Conservation (phyloP, 2,797 vertebrate genomes). For the Tokudaia tokunoshimensis region DNA sequence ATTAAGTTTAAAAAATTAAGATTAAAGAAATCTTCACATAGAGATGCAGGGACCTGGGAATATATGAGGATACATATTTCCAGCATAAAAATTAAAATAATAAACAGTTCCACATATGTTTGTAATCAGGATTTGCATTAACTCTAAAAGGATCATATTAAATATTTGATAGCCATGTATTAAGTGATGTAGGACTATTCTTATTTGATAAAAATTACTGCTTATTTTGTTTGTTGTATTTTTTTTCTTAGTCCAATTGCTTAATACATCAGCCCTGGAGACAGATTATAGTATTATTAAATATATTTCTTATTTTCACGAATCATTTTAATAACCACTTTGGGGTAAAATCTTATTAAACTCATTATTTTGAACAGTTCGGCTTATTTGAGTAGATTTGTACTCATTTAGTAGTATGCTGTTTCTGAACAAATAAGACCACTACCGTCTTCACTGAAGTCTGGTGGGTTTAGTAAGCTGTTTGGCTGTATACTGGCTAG, state of each 20-base stretch:
- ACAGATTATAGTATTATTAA: slow-evolving; percentile 32
- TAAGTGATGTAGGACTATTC: background rate
- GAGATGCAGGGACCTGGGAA: background rate
- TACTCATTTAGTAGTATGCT: background rate
- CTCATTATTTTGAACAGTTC: background rate
- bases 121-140: slow-evolving; percentile 53
- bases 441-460: slow-evolving; percentile 6
- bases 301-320: slow-evolving; percentile 25
- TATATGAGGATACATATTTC: background rate
- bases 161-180: slow-evolving; percentile 38
- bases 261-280: slow-evolving; percentile 46
- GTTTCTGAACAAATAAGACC: slow-evolving; percentile 12
- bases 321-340: slow-evolving; percentile 21
- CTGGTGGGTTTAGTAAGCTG: background rate
- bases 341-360: background rate
- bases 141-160: background rate
- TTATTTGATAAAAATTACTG: background rate
- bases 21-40: slow-evolving; percentile 14
- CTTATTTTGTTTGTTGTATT: slow-evolving; percentile 7
- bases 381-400: background rate
- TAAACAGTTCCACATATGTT: slow-evolving; percentile 18
- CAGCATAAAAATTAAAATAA: slow-evolving; percentile 58
- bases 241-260: background rate
- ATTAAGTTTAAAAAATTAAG: slow-evolving; percentile 23
- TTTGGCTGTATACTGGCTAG: background rate